A percentile compares a stretch with the other conserved stretches of the same genome.
Evolutionary conservation across 2,888 invertebrate genomes (phyloP).

Genomic region (Chrysolina americana): DNA sequence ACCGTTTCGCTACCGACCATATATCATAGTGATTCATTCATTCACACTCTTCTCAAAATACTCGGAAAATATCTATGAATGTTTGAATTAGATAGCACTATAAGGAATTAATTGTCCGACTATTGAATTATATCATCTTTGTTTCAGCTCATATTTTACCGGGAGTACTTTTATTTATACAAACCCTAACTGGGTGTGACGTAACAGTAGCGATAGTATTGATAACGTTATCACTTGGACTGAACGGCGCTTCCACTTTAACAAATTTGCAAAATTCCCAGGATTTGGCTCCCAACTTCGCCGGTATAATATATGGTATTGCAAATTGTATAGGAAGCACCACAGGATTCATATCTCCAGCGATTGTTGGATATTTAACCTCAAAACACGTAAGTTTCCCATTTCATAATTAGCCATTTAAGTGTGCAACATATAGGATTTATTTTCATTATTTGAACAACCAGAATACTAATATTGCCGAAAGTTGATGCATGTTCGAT

Average conservation of each 20-base stretch:
- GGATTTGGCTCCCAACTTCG: conserved; percentile 82
- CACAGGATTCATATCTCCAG: conserved; percentile 81
- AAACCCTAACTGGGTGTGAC: conserved; percentile 77
- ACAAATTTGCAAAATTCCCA: conserved; percentile 72
- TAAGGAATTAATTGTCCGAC: too few relatives aligned
- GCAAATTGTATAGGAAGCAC: conserved; percentile 81
- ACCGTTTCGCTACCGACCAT: too few relatives aligned
- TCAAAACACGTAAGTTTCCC: conserved; percentile 59
- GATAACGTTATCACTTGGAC: conserved; percentile 79
- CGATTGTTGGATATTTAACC: conserved; percentile 75
- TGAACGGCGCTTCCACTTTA: conserved; percentile 69
- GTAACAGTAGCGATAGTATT: conserved; percentile 76
- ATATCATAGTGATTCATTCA: too few relatives aligned
- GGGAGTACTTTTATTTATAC: conserved; percentile 71
- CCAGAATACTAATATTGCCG: too few relatives aligned
- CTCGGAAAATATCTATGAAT: too few relatives aligned
- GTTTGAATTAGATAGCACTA: too few relatives aligned
- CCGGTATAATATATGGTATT: conserved; percentile 81
- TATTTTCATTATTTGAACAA: too few relatives aligned
- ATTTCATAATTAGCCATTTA: too few relatives aligned
- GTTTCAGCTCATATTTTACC: conserved; percentile 68
- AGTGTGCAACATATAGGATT: too few relatives aligned
- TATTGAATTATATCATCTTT: too few relatives aligned
- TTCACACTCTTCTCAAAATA: too few relatives aligned
- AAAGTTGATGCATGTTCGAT: too few relatives aligned